Evolutionary conservation across 2,113 vertebrate species (phyloP).

Genomic region (Seriola aureovittata): DNA sequence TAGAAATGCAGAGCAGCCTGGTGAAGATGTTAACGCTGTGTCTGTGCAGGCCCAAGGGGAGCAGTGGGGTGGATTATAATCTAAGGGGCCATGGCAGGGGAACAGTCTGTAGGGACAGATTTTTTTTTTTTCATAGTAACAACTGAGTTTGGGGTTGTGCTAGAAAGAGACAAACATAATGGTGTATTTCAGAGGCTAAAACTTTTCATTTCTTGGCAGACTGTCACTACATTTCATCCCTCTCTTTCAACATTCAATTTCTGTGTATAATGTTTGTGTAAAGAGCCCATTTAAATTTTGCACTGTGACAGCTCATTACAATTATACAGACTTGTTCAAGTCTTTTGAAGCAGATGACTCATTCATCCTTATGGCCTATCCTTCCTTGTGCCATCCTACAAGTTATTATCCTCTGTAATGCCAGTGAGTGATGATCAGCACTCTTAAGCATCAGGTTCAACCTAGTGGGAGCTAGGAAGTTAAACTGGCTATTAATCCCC

Average conservation of each 20-base stretch:
- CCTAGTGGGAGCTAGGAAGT: neutral
- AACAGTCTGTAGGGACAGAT: slow-evolving; percentile 33
- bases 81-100: slow-evolving; percentile 49
- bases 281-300: neutral
- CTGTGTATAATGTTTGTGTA: neutral
- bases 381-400: neutral
- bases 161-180: neutral
- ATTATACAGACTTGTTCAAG: neutral
- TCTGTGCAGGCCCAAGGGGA: slow-evolving; percentile 23
- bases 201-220: neutral
- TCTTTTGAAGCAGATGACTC: slow-evolving; percentile 19
- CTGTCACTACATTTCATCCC: no score
- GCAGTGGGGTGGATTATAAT: slow-evolving; percentile 58
- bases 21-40: slow-evolving; percentile 65
- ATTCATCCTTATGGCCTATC: neutral
- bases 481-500: slow-evolving; percentile 48
- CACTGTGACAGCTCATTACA: neutral
- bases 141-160: neutral
- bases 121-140: slow-evolving; percentile 38
- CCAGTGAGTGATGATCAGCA: slow-evolving; percentile 47
- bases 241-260: neutral
- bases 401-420: slow-evolving; percentile 55
- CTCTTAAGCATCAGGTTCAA: slow-evolving; percentile 31
- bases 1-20: slow-evolving; percentile 45
- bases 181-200: neutral